These are phyloP conservation scores for Notamacropus eugenii DNA, from an alignment of 2,797 vertebrate species.

Conservation along the genomic window DNA sequence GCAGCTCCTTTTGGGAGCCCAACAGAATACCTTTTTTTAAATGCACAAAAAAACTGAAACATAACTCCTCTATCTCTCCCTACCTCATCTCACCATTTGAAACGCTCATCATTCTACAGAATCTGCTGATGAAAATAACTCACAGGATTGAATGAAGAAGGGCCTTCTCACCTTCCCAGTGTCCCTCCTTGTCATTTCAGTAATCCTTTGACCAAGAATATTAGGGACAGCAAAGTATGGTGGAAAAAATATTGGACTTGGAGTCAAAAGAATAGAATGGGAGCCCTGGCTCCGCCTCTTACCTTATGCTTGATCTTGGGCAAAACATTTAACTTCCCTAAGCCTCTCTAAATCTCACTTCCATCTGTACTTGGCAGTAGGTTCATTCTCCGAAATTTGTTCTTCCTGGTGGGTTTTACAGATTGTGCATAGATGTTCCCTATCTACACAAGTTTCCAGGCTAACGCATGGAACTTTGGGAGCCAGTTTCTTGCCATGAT, in stretches of 20 bases:
- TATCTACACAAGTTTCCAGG: too few species aligned
- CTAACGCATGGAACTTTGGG: too few species aligned
- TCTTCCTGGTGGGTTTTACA: too few species aligned
- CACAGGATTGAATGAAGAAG: background rate
- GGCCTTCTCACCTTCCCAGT: background rate
- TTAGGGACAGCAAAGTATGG: background rate
- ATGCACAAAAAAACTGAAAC: background rate
- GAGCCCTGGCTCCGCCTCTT: background rate
- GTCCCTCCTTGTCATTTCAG: background rate
- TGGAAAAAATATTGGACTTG: background rate
- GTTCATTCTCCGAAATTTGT: too few species aligned
- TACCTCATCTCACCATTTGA: background rate
- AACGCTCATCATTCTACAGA: background rate
- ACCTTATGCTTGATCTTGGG: background rate
- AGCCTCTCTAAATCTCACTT: too few species aligned
- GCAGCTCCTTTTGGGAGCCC: slow-evolving; percentile 52
- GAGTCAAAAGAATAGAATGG: background rate
- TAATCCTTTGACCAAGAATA: background rate
- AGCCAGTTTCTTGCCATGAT: too few species aligned
- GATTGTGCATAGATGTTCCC: too few species aligned
- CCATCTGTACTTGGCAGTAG: too few species aligned
- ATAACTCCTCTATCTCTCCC: background rate
- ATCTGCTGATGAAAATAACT: background rate
- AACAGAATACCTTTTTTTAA: slow-evolving; percentile 53
- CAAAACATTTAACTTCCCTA: background rate